Evolutionary conservation across 2,888 invertebrate species (phyloP), one percentile per base, ranked within the genome.

Genomic region (Cistogaster globosa): DNA sequence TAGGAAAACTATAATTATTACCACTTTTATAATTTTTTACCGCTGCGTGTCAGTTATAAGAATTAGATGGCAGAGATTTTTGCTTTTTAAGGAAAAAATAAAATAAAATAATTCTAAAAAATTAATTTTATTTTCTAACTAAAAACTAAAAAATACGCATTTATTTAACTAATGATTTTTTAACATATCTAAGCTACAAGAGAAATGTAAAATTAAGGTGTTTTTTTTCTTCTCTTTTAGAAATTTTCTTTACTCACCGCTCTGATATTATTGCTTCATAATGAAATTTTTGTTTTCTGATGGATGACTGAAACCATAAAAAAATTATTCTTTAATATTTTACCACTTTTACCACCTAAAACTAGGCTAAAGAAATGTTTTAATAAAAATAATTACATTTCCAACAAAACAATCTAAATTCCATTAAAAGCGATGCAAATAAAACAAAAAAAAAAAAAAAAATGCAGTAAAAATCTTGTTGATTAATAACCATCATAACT

Each of bases 361-460:
- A 85, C 78, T 82, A 85, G 78, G 78, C 78, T 82, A 65, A 60
- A 82, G 16, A 78, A 74, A 63, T 22, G 14, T 76, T 74, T 77
- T 82, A 71, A 79, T 71, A 85, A 79, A 69, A 78, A 53, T 82
- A 85, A 85, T 85, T 82, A 79, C 78, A 82, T 85, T 79, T 79
- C 36, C 58, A 55, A 71, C 76, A 80, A 74, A 53, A 77, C 58
- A 77, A 83, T 83, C 53, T 38, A 83, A 83, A 77, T 83, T 67
- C 58, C 71, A 83, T 83, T 83, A 83, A 77, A 62, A 16, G 32
- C 7, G 14, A 72, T 32, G 51, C 11, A 55, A 72, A 65, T 7
- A 18, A 53, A 62, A 9, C 32, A 71, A 36, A 36, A 62, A 9
- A 42, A 71, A 36, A 36, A 11, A 58, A 48, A 48, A 48, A 45